A percentile compares a stretch with the other conserved stretches of the same genome.
These are phyloP conservation scores for Cherax destructor DNA, from an alignment of 1,140 invertebrate species.

Conservation along the genomic window DNA sequence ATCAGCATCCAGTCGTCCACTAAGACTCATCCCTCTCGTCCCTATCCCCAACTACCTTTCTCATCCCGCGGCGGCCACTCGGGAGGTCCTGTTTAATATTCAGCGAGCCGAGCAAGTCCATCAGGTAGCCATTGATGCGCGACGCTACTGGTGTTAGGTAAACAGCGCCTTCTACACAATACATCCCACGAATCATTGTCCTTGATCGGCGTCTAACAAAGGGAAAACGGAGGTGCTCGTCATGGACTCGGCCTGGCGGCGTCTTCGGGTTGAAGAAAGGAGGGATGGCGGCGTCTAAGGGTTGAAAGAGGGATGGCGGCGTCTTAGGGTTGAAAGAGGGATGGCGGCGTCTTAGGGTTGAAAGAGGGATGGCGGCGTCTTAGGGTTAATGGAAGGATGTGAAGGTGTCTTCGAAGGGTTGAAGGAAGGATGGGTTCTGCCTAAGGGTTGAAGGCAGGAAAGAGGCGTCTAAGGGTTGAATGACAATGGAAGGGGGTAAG, in stretches of 20 bases:
- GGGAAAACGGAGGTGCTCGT: constrained; percentile 38
- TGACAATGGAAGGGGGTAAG: too few relatives aligned
- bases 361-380: too few relatives aligned
- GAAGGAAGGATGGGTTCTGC: too few relatives aligned
- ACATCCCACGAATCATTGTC: constrained; percentile 66
- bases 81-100: constrained; percentile 64
- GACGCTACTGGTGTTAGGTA: constrained; percentile 68
- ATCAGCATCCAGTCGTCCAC: too few relatives aligned
- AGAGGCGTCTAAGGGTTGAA: too few relatives aligned
- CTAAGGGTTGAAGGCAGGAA: too few relatives aligned
- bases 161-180: constrained; percentile 62
- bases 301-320: background rate
- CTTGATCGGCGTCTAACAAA: constrained; percentile 67
- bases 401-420: too few relatives aligned
- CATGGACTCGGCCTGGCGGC: background rate
- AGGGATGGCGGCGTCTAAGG: background rate
- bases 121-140: constrained; percentile 61
- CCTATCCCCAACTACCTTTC: constrained; percentile 13
- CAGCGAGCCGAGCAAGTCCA: constrained; percentile 52
- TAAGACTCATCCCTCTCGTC: background rate
- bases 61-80: constrained; percentile 11
- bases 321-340: background rate
- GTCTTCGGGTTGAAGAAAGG: background rate
- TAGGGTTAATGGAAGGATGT: too few relatives aligned
- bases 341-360: too few relatives aligned